Percentiles rank a stretch among this genome's conserved stretches.
Conservation (phyloP, 2,797 vertebrate genomes). For the Chiroxiphia lanceolata region DNA sequence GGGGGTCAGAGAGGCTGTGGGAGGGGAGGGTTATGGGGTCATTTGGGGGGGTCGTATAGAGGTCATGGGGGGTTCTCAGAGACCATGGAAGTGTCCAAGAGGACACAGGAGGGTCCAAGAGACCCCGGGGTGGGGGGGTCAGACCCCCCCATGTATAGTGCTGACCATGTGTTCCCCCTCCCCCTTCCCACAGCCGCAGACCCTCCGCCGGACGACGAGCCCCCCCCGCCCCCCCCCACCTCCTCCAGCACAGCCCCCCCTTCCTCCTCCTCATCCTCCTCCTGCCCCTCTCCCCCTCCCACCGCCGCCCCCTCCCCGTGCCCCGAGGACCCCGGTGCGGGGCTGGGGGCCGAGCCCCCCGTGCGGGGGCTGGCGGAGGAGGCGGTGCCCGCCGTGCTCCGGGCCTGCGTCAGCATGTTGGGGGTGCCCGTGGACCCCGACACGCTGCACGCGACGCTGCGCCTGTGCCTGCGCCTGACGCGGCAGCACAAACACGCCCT, state of each 20-base stretch:
- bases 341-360: constrained; percentile 71
- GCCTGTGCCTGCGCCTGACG: constrained; percentile 92
- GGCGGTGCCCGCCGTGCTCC: constrained; percentile 90
- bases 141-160: too few species aligned
- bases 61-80: not conserved
- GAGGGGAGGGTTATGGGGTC: not conserved
- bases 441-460: constrained; percentile 92
- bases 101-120: not conserved
- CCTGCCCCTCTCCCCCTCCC: not conserved
- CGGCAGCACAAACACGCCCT: constrained; percentile 93
- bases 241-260: not conserved
- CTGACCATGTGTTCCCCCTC: too few species aligned
- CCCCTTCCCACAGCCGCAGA: not conserved
- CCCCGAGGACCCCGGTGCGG: not conserved
- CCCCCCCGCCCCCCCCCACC: not conserved
- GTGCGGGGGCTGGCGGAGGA: constrained; percentile 91
- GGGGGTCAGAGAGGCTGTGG: not conserved
- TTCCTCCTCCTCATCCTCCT: not conserved
- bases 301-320: not conserved
- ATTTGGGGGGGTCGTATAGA: not conserved
- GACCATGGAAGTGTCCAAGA: too few species aligned
- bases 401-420: constrained; percentile 95
- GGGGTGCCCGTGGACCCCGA: constrained; percentile 96
- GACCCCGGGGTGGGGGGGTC: not conserved
- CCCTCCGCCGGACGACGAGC: not conserved